These are phyloP conservation scores for Eumaeus atala DNA, from an alignment of 1,140 invertebrate genomes.

Conservation along the genomic window DNA sequence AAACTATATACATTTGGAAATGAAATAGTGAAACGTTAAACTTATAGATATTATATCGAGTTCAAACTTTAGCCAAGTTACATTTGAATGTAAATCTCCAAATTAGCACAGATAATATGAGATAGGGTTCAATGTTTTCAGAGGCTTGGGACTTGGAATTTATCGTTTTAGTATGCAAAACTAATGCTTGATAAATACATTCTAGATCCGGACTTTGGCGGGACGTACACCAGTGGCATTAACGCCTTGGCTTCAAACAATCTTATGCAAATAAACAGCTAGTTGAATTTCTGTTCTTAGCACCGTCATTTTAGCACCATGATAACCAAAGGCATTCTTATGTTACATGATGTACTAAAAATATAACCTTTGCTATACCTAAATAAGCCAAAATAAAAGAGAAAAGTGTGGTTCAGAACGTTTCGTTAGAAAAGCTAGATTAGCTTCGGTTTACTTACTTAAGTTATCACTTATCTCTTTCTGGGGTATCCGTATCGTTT, in stretches of 20 bases:
- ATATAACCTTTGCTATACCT: too few relatives aligned
- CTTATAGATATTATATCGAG: not conserved
- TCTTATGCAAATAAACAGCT: too few relatives aligned
- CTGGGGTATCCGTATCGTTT: slow-evolving; percentile 53
- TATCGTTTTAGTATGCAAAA: slow-evolving; percentile 30
- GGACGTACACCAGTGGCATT: too few relatives aligned
- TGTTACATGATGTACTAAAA: too few relatives aligned
- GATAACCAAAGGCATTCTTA: too few relatives aligned
- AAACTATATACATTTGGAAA: too few relatives aligned
- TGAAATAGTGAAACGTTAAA: slow-evolving; percentile 4
- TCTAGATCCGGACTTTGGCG: not conserved
- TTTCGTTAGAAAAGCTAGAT: too few relatives aligned
- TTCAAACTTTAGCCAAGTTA: not conserved
- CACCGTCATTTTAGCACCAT: too few relatives aligned
- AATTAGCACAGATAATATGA: slow-evolving; percentile 25
- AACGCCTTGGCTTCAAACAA: too few relatives aligned
- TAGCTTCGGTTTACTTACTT: not conserved
- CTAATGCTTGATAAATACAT: slow-evolving; percentile 15
- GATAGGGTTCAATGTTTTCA: slow-evolving; percentile 14
- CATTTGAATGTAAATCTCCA: slow-evolving; percentile 26
- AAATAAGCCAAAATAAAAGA: too few relatives aligned
- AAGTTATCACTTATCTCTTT: slow-evolving; percentile 31
- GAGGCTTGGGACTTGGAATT: slow-evolving; percentile 11
- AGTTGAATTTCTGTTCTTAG: too few relatives aligned
- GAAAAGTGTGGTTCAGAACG: too few relatives aligned